A percentile compares a stretch with the other conserved stretches of the same genome.
These are phyloP conservation scores for Apamea epomidion DNA, from an alignment of 2,888 invertebrate genomes.

Conservation along the genomic window DNA sequence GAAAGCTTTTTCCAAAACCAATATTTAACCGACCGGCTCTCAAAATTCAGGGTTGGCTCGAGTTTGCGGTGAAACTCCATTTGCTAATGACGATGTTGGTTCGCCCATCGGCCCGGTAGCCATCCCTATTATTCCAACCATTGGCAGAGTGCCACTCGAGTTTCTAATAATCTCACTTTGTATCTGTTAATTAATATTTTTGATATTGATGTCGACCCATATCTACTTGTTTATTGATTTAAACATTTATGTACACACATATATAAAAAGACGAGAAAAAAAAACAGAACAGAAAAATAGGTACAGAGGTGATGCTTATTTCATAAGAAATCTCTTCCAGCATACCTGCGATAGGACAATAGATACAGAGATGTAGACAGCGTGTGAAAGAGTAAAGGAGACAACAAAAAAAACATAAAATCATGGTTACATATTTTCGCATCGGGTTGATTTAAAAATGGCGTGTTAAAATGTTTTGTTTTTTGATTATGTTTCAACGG, in stretches of 20 bases:
- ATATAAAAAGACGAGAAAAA: no score
- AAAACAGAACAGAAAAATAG: no score
- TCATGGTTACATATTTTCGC: not conserved
- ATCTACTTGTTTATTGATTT: no score
- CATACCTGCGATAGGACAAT: no score
- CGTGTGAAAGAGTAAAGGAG: no score
- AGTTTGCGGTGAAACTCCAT: slow-evolving; percentile 63
- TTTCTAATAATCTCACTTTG: slow-evolving; percentile 58
- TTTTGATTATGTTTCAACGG: not conserved
- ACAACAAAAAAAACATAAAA: no score
- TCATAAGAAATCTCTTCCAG: no score
- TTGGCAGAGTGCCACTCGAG: slow-evolving; percentile 54
- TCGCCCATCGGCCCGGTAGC: slow-evolving; percentile 30
- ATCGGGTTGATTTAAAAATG: not conserved
- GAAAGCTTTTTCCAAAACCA: slow-evolving; percentile 63
- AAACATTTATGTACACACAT: no score
- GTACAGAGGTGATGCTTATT: no score
- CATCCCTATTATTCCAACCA: slow-evolving; percentile 54
- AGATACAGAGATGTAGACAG: no score
- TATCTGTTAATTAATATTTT: slow-evolving; percentile 54
- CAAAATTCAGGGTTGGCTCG: slow-evolving; percentile 61
- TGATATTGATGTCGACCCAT: not conserved
- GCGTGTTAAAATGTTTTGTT: not conserved
- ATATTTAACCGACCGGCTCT: slow-evolving; percentile 59
- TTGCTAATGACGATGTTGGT: slow-evolving; percentile 63